Evolutionary conservation across 2,797 vertebrate genomes (phyloP), one percentile per base, ranked within the genome.

Genomic region (Ctenopoma multispine): DNA sequence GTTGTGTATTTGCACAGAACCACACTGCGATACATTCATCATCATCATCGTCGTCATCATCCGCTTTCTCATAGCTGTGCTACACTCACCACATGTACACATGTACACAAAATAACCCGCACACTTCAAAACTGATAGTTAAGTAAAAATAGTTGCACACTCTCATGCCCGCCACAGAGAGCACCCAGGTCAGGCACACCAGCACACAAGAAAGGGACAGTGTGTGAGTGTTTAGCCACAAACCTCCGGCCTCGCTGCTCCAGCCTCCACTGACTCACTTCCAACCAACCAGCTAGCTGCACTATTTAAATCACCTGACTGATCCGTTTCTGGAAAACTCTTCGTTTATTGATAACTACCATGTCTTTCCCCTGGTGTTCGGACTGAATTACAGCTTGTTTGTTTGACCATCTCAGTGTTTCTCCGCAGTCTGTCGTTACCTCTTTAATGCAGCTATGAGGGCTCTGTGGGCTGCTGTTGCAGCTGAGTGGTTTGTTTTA

Each of bases 61-160:
- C 82, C 87, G 79, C 82, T 79, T 73, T 89, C 88, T 86, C 85
- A 87, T 69, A 67, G 79, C 72, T 24, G 59, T 58, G 29, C 60
- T 68, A 4, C 59, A 50, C 51, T 62, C 77, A 72, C 69, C 38
- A 51, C 65, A 74, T 60, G 66, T 24, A 79, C 71, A 73, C 78
- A 85, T 9, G 63, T 63, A 75, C 72, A 57, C 63, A 71, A 55
- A 75, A 34, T 55, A 67, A 65, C 69, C 79, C 81, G 73, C 82
- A 87, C 80, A 81, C 83, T 88, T 77, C 69, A 77, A 20, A 90
- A 90, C 79, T 66, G 83, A 87, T 91, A 77, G 86, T 92, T 91
- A 88, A 89, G 87, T 85, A 79, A 85, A 93, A 91, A 91, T 87
- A 87, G 84, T 88, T 48, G 41, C 81, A 75, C 82, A 78, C 78